Evolutionary conservation across 2,113 vertebrate genomes (phyloP), one percentile per base, ranked within the genome.

Genomic region (Pionites leucogaster): DNA sequence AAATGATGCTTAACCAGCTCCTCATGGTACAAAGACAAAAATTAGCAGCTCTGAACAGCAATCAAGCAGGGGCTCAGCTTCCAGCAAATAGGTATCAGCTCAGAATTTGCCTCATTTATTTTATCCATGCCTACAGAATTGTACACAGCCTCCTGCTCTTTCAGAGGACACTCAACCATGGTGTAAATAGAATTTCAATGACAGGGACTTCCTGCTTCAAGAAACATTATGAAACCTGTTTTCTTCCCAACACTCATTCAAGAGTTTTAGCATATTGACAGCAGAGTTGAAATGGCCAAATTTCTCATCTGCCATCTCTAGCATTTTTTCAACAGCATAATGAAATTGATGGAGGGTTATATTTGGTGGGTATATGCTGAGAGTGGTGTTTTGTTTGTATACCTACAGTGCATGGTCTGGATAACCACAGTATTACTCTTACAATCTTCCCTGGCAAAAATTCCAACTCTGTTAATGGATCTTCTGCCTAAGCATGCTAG

Each of bases 211-310:
- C 52, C 50, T 82, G 33, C 69, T 96, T 74, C 75, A 74, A 76
- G 65, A 49, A 91, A 41, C 7, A 9, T 82, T 55, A 35, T 31
- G 46, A 57, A 86, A 79, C 41, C 88, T 86, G 12, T 55, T 88
- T 95, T 94, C 59, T 76, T 95, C 41, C 52, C 49, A 41, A 4
- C 53, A 35, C 27, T 91, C 71, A 28, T 18, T 90, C 65, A 86
- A n/a, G 71, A 90, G n/a, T 86, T 92, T 84, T 60, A 91, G 62
- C 79, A 39, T 67, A 74, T 64, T 90, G 69, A 79, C 84, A 97
- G 72, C 20, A 65, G 15, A 81, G 70, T 25, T 80, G 78, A 94
- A 93, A 18, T n/a, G 28, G 49, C 55, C 69, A 93, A 83, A 42
- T 67, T 79, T 71, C 46, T 90, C 37, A 57, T 87, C 52, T 85